A percentile compares a stretch with the other conserved stretches of the same genome.
Evolutionary conservation across 2,797 vertebrate species (phyloP).

Genomic region (Anguilla pacifica): DNA sequence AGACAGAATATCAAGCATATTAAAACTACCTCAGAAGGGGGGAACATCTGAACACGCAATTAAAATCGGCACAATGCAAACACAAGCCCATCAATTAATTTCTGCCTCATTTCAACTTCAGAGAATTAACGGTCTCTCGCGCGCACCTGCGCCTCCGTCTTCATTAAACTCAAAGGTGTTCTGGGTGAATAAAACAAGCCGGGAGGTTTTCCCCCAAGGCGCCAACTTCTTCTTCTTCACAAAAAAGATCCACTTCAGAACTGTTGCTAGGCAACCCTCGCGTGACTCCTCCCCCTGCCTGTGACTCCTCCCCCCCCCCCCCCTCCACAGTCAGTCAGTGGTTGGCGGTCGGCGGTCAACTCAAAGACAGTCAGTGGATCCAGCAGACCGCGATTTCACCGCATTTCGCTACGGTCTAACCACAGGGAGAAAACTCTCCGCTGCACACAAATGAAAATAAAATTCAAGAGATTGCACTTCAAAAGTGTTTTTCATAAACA

Average conservation of each 20-base stretch:
- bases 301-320: too few relatives aligned
- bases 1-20: background rate
- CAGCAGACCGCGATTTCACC: too few relatives aligned
- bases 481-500: too few relatives aligned
- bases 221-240: too few relatives aligned
- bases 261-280: background rate
- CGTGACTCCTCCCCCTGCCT: too few relatives aligned
- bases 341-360: background rate
- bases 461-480: background rate
- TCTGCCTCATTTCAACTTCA: background rate
- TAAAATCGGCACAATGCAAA: background rate
- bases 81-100: background rate
- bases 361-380: background rate
- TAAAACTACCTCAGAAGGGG: background rate
- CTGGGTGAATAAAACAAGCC: too few relatives aligned
- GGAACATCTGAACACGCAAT: background rate
- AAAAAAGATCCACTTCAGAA: background rate
- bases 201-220: too few relatives aligned
- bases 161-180: slow-evolving; percentile 3
- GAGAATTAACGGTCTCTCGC: background rate
- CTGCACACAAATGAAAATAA: background rate
- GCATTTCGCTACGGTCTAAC: background rate
- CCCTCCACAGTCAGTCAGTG: too few relatives aligned
- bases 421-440: background rate
- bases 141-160: background rate